Evolutionary conservation across 2,888 invertebrate species (phyloP).

Genomic region (Kryphioiulus occultus): DNA sequence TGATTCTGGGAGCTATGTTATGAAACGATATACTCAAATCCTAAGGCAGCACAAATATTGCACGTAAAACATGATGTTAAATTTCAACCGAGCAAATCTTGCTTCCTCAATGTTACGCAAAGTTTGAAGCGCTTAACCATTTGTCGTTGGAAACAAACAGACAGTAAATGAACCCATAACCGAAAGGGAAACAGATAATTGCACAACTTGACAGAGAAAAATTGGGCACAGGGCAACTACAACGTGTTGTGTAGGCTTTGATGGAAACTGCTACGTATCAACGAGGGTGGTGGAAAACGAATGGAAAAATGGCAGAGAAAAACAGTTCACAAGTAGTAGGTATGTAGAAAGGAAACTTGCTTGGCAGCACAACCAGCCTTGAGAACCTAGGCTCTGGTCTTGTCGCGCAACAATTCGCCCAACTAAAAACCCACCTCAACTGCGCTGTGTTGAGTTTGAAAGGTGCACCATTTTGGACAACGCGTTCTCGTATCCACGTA

Average conservation of each 20-base stretch:
- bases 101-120: neutral
- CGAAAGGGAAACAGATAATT: slow-evolving; percentile 17
- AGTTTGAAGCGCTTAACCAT: slow-evolving; percentile 23
- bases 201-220: slow-evolving; percentile 31
- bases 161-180: slow-evolving; percentile 26
- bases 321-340: slow-evolving; percentile 9
- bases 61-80: neutral
- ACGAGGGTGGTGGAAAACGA: neutral
- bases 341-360: slow-evolving; percentile 35
- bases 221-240: neutral
- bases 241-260: slow-evolving; percentile 31
- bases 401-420: slow-evolving; percentile 20
- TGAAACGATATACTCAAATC: slow-evolving; percentile 21
- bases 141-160: slow-evolving; percentile 31
- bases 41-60: neutral
- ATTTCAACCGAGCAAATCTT: neutral
- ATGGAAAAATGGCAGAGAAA: slow-evolving; percentile 29
- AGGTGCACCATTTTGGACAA: neutral
- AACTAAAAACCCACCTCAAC: slow-evolving; percentile 31
- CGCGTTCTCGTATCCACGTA: neutral
- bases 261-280: slow-evolving; percentile 1
- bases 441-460: neutral
- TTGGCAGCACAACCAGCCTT: slow-evolving; percentile 31
- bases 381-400: neutral
- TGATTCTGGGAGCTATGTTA: neutral